Base-by-base conservation (phyloP, 1,140 invertebrate species). In the Lepidurus packardi region DNA sequence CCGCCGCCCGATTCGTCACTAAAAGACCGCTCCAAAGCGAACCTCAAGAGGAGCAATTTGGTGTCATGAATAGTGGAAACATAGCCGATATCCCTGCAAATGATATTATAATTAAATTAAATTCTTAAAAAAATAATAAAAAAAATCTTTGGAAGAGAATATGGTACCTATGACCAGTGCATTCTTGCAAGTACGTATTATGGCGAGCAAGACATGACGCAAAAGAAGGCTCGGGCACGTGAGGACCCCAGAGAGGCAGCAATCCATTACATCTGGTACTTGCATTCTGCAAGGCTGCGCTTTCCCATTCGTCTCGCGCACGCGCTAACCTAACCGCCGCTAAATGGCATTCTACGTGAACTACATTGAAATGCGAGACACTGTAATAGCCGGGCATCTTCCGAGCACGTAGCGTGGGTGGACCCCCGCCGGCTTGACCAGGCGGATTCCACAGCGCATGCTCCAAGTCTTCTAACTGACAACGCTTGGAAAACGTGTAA, bases 301-400 rank as follows among this genome's bases (percentile, higher is more conserved):
- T 96, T 84, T 98, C 97, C 97, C 97, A 98, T 86, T 98, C 97
- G 83, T 98, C 96, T 78, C 97, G 87, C 47, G 89, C 89, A 80
- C 91, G 83, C 5, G 91, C 90, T 81, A 91, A 86, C 89, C 91
- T 89, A 45, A 99, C 96, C 74, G 97, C 97, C 10, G 94, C 94
- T 89, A 96, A 95, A 85, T 99, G 97, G 84, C 97, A 99, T 84
- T 99, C 96, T 11, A 98, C 92, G 86, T 99, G 97, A 5, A 99
- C 95, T 11, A 98, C 92, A 86, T 99, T 99, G 86, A 98, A 98
- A 87, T 99, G 97, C 5, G 95, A 97, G 4, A 99, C 97, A 0
- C 97, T 98, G 10, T 91, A 93, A 84, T 97, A 98, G 16, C 85
- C 86, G 41, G 86, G 83, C 1, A 87, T 87, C 79, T 89, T 89